Conservation (phyloP, 2,113 vertebrate species). For the Calidris pugnax region DNA sequence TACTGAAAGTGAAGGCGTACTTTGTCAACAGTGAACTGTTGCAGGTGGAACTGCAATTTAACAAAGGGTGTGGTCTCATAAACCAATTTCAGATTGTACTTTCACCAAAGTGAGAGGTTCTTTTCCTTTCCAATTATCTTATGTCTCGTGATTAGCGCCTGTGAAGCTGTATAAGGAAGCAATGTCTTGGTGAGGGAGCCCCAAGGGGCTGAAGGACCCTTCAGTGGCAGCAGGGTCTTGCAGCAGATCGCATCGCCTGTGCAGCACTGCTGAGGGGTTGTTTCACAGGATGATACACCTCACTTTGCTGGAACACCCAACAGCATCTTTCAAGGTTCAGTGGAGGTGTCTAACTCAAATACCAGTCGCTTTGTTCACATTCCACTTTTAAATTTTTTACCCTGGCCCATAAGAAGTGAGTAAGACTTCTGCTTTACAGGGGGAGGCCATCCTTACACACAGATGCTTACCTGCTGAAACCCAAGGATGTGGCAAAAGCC, state of each 20-base stretch:
- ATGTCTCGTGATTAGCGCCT: not conserved
- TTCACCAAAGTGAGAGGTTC: not conserved
- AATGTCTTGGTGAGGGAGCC: accelerated
- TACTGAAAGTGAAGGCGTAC: not conserved
- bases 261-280: not conserved
- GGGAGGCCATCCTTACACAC: not conserved
- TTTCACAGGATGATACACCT: not conserved
- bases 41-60: not conserved
- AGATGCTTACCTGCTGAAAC: conserved; percentile 81
- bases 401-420: not conserved
- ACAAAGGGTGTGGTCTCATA: not conserved
- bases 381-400: not conserved
- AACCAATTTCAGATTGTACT: not conserved
- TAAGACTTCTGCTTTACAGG: not conserved
- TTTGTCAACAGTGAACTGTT: not conserved
- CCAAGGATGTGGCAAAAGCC: conserved; percentile 78
- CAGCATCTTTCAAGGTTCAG: not conserved
- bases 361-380: not conserved
- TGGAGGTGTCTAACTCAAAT: not conserved
- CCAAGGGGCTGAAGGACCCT: not conserved
- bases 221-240: not conserved
- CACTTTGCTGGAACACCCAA: not conserved
- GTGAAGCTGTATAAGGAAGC: not conserved
- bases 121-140: not conserved
- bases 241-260: not conserved